These are phyloP conservation scores for Megaceryle maxima DNA, from an alignment of 2,113 vertebrate genomes.

Conservation along the genomic window DNA sequence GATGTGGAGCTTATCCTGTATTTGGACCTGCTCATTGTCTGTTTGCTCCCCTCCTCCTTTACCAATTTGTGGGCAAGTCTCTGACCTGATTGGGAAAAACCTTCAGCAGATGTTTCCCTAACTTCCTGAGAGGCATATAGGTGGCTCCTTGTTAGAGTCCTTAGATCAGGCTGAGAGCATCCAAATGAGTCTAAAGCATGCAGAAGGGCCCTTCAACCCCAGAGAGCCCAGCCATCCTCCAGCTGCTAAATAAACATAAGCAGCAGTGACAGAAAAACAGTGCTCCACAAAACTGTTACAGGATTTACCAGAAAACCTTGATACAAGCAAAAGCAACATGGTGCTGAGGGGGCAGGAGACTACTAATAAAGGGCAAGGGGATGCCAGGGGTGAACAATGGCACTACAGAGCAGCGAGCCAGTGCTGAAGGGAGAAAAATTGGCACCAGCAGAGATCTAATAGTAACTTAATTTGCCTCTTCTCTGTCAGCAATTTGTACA, in stretches of 20 bases:
- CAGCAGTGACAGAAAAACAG: slow-evolving; percentile 7
- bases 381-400: neutral
- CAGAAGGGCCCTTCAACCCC: slow-evolving; percentile 42
- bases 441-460: neutral
- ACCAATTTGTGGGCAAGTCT: neutral
- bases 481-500: neutral
- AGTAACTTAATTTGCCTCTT: neutral
- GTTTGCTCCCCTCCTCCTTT: neutral
- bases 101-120: neutral
- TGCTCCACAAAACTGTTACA: neutral
- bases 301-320: slow-evolving; percentile 14
- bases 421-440: neutral
- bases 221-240: slow-evolving; percentile 13
- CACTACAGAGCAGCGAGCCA: neutral
- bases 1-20: neutral
- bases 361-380: neutral
- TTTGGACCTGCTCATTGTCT: neutral
- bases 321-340: neutral
- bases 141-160: slow-evolving; percentile 36
- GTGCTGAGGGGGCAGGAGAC: neutral
- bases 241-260: slow-evolving; percentile 39
- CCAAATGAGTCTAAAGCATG: slow-evolving; percentile 20
- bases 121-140: neutral
- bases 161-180: slow-evolving; percentile 29
- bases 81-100: neutral